Percentiles rank a stretch among this genome's conserved stretches.
These are phyloP conservation scores for Hemaris fuciformis DNA, from an alignment of 2,888 invertebrate genomes.

Conservation along the genomic window DNA sequence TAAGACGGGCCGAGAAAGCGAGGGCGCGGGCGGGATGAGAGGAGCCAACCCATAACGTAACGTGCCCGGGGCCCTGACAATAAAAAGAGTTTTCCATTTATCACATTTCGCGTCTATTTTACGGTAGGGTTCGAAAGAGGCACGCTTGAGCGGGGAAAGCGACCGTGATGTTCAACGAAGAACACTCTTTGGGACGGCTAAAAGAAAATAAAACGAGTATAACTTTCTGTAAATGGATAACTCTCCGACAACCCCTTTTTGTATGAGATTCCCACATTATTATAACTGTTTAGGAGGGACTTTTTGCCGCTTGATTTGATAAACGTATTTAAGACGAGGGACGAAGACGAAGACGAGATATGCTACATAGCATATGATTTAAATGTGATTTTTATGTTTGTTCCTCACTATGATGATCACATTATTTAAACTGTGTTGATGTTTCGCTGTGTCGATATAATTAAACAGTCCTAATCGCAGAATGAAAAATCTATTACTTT, in stretches of 20 bases:
- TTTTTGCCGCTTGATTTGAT: constrained; percentile 25
- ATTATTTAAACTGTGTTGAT: neutral
- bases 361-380: constrained; percentile 27
- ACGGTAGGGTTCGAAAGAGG: constrained; percentile 73
- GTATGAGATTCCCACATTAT: constrained; percentile 63
- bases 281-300: constrained; percentile 43
- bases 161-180: constrained; percentile 63
- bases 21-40: constrained; percentile 55
- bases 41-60: constrained; percentile 69
- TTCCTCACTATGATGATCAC: neutral
- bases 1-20: constrained; percentile 63
- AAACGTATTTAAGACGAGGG: constrained; percentile 11
- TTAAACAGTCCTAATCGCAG: no score
- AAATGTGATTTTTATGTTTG: constrained; percentile 18
- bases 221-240: constrained; percentile 75
- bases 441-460: no score
- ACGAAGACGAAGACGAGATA: no score
- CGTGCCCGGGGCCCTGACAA: constrained; percentile 67
- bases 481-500: constrained; percentile 44
- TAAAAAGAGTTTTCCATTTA: constrained; percentile 81
- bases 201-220: constrained; percentile 75
- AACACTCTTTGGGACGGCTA: constrained; percentile 64
- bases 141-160: constrained; percentile 61
- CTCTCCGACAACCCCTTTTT: constrained; percentile 63
- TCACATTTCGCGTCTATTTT: constrained; percentile 81